Conservation (phyloP, 2,113 vertebrate species). For the Atlantisia rogersi region DNA sequence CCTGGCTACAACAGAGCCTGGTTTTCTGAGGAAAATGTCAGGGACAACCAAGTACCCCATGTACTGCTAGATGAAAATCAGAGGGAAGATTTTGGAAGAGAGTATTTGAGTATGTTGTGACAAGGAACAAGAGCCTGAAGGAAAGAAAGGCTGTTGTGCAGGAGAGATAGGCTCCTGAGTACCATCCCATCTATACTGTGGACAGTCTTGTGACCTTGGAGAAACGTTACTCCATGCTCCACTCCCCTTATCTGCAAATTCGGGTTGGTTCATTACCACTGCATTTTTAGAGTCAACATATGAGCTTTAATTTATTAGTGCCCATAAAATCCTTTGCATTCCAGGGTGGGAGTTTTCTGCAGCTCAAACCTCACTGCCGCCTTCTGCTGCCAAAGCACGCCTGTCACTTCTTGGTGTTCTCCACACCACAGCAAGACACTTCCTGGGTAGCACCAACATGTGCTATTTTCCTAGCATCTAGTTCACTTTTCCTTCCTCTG, state of each 20-base stretch:
- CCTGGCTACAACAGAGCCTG: not conserved
- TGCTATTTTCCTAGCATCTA: not conserved
- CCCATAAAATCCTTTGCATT: slow-evolving; percentile 31
- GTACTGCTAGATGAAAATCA: not conserved
- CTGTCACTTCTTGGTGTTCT: not conserved
- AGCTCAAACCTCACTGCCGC: not conserved
- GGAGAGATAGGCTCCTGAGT: not conserved
- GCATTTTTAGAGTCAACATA: slow-evolving; percentile 1
- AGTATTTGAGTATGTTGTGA: not conserved
- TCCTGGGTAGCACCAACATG: not conserved
- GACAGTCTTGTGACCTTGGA: not conserved
- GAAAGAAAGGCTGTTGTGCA: not conserved
- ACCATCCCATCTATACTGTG: not conserved
- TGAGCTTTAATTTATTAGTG: slow-evolving; percentile 43
- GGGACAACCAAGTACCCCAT: not conserved
- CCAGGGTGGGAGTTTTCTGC: not conserved
- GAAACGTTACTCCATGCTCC: not conserved
- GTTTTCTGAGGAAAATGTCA: not conserved
- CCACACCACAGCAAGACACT: not conserved
- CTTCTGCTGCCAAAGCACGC: slow-evolving; percentile 28
- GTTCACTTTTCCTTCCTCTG: not conserved
- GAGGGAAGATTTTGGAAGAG: not conserved
- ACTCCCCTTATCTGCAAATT: not conserved
- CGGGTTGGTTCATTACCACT: not conserved
- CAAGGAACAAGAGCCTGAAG: not conserved